Evolutionary conservation across 37 sponge, comb jelly and placozoan species (phyloP), one percentile per base, ranked within the genome.

Genomic region (Eunapius fragilis): DNA sequence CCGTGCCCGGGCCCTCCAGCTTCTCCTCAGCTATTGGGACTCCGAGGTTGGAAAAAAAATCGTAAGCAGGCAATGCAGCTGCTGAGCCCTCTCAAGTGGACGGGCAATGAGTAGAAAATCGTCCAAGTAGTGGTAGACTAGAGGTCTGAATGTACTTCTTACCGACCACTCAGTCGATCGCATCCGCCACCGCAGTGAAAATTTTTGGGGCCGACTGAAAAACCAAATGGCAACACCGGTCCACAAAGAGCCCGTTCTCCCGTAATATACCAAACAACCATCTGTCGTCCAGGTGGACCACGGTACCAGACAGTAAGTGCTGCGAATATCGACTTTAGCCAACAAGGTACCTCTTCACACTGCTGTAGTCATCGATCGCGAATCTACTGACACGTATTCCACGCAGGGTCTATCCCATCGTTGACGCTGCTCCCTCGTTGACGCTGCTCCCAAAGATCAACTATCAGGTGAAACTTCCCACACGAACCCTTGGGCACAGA

Each of bases 141-240:
- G 4, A 2, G 2, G 28, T 1, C 5, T 10, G 7, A 19, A 19
- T 25, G 45, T 17, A 22, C 22, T 19, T 58, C 58, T 10, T n/a
- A 35, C 35, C 2, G 68, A 27, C 76, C 35, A 76, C 76, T 76
- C n/a, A 4, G 24, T 23, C 22, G 76, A 35, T 23, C 22, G 76
- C 38, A 25, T 79, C 79, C 23, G 79, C 79, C 25, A 79, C 31
- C 31, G 58, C 67, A 12, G 79, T 27, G 48, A 79, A 79, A 27
- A 79, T 79, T 31, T 26, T 26, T n/a, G 79, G 82, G 2, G 80
- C 80, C 25, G 80, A 80, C 25, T 70, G 28, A 32, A 80, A n/a
- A 25, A 17, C 80, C 80, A 28, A 80, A 80, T 14, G 80, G 80
- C 3, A 80, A 58, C 3, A 34, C 80, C 26, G 25, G 35, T 80